Conservation (phyloP, 2,113 vertebrate species). For the Phaethon lepturus region DNA sequence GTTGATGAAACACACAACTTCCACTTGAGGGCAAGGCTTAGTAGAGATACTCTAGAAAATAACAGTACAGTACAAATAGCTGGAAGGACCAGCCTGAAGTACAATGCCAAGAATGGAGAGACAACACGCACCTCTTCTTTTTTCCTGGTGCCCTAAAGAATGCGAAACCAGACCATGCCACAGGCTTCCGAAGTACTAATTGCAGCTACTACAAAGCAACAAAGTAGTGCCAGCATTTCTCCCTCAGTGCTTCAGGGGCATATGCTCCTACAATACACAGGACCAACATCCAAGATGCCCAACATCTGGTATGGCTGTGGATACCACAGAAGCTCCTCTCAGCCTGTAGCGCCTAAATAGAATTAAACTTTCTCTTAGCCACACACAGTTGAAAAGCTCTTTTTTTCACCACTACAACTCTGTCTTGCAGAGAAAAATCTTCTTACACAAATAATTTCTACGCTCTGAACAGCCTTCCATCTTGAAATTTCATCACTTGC, state of each 20-base stretch:
- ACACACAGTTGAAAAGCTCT: neutral
- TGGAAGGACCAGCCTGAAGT: neutral
- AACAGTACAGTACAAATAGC: neutral
- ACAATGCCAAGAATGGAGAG: neutral
- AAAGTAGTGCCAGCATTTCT: neutral
- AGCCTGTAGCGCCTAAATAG: neutral
- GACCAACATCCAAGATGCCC: neutral
- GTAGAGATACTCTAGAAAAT: neutral
- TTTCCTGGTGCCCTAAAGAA: neutral
- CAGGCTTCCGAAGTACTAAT: accelerated
- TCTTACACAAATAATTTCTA: neutral
- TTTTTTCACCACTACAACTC: neutral
- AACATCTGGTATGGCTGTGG: neutral
- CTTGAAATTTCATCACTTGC: neutral
- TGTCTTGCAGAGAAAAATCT: neutral
- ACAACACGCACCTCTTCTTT: neutral
- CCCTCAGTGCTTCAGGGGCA: neutral
- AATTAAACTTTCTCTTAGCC: neutral
- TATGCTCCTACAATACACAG: neutral
- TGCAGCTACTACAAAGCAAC: neutral
- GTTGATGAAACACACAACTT: neutral
- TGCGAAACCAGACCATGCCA: neutral
- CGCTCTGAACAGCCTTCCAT: neutral
- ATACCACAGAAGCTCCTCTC: neutral
- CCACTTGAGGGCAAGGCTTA: neutral